Evolutionary conservation across 1,140 invertebrate genomes (phyloP), one percentile per base, ranked within the genome.

Genomic region (Drosophila punjabiensis): DNA sequence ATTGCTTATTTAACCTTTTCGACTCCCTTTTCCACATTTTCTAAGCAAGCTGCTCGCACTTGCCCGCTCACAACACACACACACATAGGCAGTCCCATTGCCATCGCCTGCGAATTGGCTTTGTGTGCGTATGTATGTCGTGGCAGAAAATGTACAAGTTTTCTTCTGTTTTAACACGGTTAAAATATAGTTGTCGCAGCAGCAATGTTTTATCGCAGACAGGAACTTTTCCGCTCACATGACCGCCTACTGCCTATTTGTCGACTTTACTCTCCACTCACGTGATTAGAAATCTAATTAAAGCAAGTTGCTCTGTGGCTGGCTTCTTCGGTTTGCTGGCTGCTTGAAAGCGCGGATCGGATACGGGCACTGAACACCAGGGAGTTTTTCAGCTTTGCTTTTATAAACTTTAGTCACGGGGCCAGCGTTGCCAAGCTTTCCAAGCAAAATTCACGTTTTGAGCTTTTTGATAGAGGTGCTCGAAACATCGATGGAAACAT

Each of bases 361-460:
- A 80, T 88, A 87, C 81, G 81, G 81, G 77, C 77, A 81, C 85
- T 88, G 84, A 88, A 89, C 77, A 73, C 58, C 55, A 66, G 64
- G 59, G 73, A 67, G 60, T 60, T 55, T 58, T 79, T 73, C 62
- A 64, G 76, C 45, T 86, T 80, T 39, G 69, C 86, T 89, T 89
- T 89, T 89, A 89, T 89, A 89, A 89, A 89, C 82, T 90, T 90
- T 90, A 86, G 86, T 89, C 86, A 89, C 86, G 86, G 87, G 85
- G 68, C 24, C 24, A 24, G 24, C 24, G 24, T 24, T 24, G 24
- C 24, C 24, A 24, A 24, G 24, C 24, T 24, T 24, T 24, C 24
- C 24, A 24, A 24, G 24, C 24, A 24, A 24, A 24, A 24, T 24
- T 24, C 24, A 24, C 24, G 24, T 24, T 24, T 24, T 24, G 3